Evolutionary conservation across 2,888 invertebrate genomes (phyloP), one percentile per base, ranked within the genome.

Genomic region (Chaetoderma sp.): DNA sequence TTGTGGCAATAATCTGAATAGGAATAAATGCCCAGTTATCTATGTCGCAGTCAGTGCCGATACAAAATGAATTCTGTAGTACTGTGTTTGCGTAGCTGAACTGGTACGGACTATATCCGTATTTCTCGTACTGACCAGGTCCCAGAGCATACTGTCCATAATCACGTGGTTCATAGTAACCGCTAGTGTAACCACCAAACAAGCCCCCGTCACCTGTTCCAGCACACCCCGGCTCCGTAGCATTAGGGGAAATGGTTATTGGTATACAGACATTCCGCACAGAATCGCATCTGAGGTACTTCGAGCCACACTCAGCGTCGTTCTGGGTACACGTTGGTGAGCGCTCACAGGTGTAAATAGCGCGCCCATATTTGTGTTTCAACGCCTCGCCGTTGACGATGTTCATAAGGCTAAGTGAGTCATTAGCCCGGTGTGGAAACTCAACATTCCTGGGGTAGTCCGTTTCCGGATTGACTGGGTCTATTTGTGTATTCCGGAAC

Each of bases 11-110:
- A 13, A 81, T 69, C 62, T 79, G 75, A 0, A 80, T 77, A 0
- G 81, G 81, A 1, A 81, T 63, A 52, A 76, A 80, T 1, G 72
- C 79, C 81, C 80, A 81, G 32, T 75, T 71, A 54, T 70, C 66
- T 4, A 74, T 75, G 59, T 80, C 79, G 45, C 80, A 79, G 1
- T 60, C 49, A 16, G 78, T 77, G 62, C 80, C 72, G 1, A 78
- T 70, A 58, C 79, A 80, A 52, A 74, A 81, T 8, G 68, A 74
- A 58, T 81, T 81, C 67, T 81, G 81, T 30, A 45, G 49, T 0
- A 68, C 54, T 39, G 23, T 73, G 67, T 13, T 71, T 70, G 44
- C 50, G 55, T 18, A 65, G 49, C 52, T n/a, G 70, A 71, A 25
- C 67, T 67, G 27, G 71, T 60, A 23, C 72, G 75, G 44, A 67